Evolutionary conservation across 2,888 invertebrate genomes (phyloP).

Genomic region (Eucriotettix oculatus): DNA sequence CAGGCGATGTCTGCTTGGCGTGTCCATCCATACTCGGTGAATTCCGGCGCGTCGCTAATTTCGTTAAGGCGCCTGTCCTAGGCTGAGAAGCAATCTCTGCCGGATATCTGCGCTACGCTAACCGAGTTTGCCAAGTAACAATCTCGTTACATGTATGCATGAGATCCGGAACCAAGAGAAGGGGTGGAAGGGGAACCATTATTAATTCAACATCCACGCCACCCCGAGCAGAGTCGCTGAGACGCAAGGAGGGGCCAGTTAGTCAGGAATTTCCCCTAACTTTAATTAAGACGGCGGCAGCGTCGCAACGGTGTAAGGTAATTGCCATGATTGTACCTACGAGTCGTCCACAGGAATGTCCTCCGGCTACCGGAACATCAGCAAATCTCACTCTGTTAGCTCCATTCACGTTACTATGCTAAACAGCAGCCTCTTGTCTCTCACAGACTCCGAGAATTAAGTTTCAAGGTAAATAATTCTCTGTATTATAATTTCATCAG

Average conservation of each 20-base stretch:
- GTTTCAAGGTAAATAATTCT: too few relatives aligned
- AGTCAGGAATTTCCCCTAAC: background rate
- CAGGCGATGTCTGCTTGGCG: too few relatives aligned
- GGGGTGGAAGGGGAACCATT: background rate
- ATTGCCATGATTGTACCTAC: background rate
- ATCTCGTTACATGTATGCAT: background rate
- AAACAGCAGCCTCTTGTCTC: too few relatives aligned
- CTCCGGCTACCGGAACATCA: too few relatives aligned
- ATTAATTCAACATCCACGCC: background rate
- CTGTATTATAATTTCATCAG: too few relatives aligned
- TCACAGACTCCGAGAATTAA: too few relatives aligned
- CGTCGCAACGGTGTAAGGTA: background rate
- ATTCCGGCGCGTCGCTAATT: background rate
- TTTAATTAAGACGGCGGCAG: background rate
- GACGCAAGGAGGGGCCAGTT: background rate
- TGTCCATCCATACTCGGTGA: too few relatives aligned
- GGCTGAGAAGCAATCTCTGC: too few relatives aligned
- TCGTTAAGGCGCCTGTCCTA: background rate
- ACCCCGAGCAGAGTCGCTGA: too few relatives aligned
- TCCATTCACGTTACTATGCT: too few relatives aligned
- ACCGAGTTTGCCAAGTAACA: background rate
- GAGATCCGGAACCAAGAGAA: background rate
- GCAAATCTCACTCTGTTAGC: too few relatives aligned
- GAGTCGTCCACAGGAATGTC: too few relatives aligned
- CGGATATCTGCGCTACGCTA: background rate